A percentile compares a stretch with the other conserved stretches of the same genome.
Conservation (phyloP, 2,888 invertebrate species). For the Hypselothyrea guttata region DNA sequence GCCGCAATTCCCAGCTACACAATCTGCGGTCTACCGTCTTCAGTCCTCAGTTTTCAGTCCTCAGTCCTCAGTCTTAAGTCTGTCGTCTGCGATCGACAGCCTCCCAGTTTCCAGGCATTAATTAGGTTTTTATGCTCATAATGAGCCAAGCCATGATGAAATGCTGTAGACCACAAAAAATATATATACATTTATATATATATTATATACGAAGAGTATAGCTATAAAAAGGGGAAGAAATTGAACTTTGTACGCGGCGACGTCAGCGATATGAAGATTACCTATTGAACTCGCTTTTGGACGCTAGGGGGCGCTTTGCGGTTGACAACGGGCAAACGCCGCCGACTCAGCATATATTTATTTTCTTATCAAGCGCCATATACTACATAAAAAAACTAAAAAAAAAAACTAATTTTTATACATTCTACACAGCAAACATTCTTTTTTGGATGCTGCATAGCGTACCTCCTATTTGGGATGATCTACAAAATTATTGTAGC, state of each 20-base stretch:
- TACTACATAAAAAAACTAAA: conserved; percentile 18
- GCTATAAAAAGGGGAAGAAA: neutral
- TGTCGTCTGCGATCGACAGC: conserved; percentile 4
- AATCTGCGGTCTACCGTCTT: conserved; percentile 2
- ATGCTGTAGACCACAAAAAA: conserved; percentile 8
- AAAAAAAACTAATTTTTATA: too few species aligned
- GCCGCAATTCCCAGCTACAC: neutral
- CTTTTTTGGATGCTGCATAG: too few species aligned
- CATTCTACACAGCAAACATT: too few species aligned
- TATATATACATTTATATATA: neutral
- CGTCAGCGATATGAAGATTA: conserved; percentile 1
- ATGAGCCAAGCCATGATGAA: conserved; percentile 10
- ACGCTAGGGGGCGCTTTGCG: neutral
- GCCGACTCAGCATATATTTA: conserved; percentile 11
- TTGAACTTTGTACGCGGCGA: conserved; percentile 7
- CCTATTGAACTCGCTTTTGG: neutral
- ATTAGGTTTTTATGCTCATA: conserved; percentile 13
- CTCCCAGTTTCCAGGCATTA: conserved; percentile 7
- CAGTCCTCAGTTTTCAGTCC: conserved; percentile 1
- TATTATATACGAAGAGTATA: too few species aligned
- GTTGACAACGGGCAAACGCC: conserved; percentile 30
- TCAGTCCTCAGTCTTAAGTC: neutral
- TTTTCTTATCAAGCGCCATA: conserved; percentile 32
- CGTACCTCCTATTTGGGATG: too few species aligned
- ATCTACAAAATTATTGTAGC: too few species aligned